These are phyloP conservation scores for Macropus fuliginosus DNA, from an alignment of 2,797 vertebrate species.

Conservation along the genomic window DNA sequence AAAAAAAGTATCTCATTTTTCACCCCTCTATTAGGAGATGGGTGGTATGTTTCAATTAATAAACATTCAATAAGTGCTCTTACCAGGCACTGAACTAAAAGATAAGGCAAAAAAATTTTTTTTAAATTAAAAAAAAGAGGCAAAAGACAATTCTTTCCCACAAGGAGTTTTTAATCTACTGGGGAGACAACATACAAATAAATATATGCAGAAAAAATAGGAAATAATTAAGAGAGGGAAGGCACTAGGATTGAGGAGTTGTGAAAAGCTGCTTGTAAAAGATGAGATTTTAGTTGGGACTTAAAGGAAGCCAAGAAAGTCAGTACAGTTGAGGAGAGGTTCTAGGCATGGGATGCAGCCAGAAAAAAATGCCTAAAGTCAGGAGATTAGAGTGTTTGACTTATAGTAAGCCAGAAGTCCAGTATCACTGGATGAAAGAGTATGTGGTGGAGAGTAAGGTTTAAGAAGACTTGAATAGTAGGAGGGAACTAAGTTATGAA, in stretches of 20 bases:
- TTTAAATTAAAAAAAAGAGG: no score
- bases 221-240: background rate
- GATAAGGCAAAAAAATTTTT: no score
- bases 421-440: background rate
- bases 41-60: no score
- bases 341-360: background rate
- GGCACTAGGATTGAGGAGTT: background rate
- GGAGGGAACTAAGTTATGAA: background rate
- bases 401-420: background rate
- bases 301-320: background rate
- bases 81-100: no score
- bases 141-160: no score
- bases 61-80: no score
- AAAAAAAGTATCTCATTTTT: no score
- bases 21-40: no score
- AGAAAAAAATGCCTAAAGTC: background rate
- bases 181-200: no score
- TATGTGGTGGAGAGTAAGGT: background rate
- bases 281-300: background rate
- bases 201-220: background rate
- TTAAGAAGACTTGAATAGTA: background rate
- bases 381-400: background rate
- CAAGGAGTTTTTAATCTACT: no score
- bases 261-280: background rate
- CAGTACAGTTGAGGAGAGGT: background rate